Evolutionary conservation across 2,888 invertebrate genomes (phyloP).

Genomic region (Rotaria magnacalcarata): DNA sequence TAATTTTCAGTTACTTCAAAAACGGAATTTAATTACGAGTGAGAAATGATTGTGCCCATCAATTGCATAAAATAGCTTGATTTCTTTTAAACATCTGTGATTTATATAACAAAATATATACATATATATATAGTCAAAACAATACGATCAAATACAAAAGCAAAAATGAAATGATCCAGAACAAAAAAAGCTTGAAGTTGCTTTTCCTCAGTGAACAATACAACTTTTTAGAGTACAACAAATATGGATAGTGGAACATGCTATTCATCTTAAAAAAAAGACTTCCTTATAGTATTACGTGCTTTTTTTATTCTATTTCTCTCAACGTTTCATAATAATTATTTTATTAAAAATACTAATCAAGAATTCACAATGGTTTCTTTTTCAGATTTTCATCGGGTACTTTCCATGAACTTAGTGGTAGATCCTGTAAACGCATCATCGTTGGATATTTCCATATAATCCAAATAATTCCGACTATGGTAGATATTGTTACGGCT

Average conservation of each 20-base stretch:
- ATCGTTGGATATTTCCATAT: slow-evolving; percentile 28
- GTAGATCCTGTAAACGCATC: slow-evolving; percentile 39
- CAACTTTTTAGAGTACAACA: background rate
- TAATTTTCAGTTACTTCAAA: no score
- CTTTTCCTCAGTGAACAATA: background rate
- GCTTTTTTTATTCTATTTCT: background rate
- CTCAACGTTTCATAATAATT: background rate
- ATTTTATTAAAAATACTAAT: background rate
- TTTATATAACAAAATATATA: background rate
- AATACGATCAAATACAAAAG: background rate
- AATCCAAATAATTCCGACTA: slow-evolving; percentile 41
- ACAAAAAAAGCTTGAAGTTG: background rate
- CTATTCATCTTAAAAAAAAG: background rate
- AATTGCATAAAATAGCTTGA: no score
- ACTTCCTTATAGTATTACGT: background rate
- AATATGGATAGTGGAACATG: background rate
- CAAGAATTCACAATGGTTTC: background rate
- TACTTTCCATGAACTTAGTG: slow-evolving; percentile 42
- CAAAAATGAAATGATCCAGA: background rate
- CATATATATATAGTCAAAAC: background rate
- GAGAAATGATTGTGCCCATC: no score
- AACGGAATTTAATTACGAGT: no score
- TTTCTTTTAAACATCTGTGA: background rate
- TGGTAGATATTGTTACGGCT: slow-evolving; percentile 26
- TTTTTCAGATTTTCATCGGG: background rate